Evolutionary conservation across 2,113 vertebrate species (phyloP).

Genomic region (Triplophysa tibetana): DNA sequence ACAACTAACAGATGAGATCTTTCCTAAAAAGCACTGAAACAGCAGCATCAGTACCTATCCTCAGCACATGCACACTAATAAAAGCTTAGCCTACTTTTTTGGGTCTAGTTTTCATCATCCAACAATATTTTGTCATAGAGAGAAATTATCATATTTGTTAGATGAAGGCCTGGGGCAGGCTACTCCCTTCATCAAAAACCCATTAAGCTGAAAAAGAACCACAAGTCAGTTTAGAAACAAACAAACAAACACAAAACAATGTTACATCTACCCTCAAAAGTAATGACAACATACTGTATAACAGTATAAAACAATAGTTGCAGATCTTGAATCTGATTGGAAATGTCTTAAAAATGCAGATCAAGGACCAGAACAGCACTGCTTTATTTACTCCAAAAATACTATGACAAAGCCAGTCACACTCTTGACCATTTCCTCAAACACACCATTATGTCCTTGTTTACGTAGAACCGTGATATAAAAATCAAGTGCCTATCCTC

Average conservation of each 20-base stretch:
- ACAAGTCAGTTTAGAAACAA: not conserved
- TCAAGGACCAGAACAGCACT: not conserved
- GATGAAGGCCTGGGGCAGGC: not conserved
- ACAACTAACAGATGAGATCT: no score
- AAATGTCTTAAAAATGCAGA: not conserved
- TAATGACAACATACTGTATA: not conserved
- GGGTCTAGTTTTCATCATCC: not conserved
- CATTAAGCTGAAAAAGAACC: not conserved
- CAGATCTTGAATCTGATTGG: no score
- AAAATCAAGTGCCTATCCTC: not conserved
- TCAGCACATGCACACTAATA: not conserved
- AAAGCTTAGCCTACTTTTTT: conserved; percentile 8
- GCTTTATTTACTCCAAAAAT: no score
- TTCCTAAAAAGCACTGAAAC: no score
- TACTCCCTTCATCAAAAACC: not conserved
- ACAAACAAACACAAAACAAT: not conserved
- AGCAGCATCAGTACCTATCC: no score
- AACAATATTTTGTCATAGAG: not conserved
- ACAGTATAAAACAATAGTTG: no score
- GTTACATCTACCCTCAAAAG: not conserved
- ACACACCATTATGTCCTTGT: no score
- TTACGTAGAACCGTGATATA: no score
- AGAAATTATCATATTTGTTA: not conserved
- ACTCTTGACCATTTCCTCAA: no score
- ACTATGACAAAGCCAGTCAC: no score